Base-by-base conservation (phyloP, 2,113 vertebrate genomes). In the Labeo catla region DNA sequence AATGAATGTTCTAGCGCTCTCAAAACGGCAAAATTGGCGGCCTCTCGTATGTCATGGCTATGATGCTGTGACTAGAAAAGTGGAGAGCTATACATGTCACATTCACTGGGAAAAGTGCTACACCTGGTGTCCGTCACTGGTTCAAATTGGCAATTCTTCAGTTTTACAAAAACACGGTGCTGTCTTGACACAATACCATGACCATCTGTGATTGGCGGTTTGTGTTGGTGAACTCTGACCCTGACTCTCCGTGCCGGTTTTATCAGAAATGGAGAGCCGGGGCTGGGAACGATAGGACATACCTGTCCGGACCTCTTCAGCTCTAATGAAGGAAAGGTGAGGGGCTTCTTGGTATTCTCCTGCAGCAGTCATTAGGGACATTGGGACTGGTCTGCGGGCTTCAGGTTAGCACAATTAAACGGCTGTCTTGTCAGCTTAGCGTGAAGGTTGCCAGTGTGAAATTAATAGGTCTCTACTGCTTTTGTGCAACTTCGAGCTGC, bases 371-470 rank as follows among this genome's bases (percentile, higher is more conserved):
- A 80, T 85, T 86, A 68, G 45, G 87, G 87, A 89, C 87, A 85
- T 81, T 47, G 74, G 63, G 72, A 83, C 81, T 81, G 6, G 83
- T 92, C 43, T 39, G 78, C 49, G 4, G 86, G 86, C 87, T 90
- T 89, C 81, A 89, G 91, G 91, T 91, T 89, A 84, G 88, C 80
- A 83, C 89, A 92, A 94, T 93, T 93, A 70, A 82, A 82, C 28
- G 45, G 43, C 63, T 70, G 80, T 93, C 93, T 93, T 70, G 76
- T 90, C 86, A 89, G 91, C 89, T 93, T 91, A 92, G 91, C 90
- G 83, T 90, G 87, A 93, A 91, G 91, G 91, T 91, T 91, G 89
- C 90, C 83, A 83, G 89, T 86, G 86, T 61, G 89, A 91, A 93
- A 92, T 92, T 80, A 93, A 93, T 92, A 89, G 92, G 87, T 87